Evolutionary conservation across 2,888 invertebrate genomes (phyloP), one percentile per base, ranked within the genome.

Genomic region (Plusia festucae): DNA sequence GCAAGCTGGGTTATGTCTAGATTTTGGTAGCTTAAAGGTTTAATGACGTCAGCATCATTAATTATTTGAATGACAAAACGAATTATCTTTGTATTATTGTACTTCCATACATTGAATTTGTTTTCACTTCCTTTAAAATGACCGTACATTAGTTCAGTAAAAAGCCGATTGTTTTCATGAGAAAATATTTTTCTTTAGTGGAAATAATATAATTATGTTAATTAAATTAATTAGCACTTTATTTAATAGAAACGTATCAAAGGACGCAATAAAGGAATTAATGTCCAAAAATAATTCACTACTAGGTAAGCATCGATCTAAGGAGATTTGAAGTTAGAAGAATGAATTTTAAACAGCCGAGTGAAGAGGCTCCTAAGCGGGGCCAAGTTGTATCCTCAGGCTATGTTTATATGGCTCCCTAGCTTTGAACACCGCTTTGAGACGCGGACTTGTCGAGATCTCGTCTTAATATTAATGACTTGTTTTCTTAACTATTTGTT

Each of bases 321-420:
- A 60, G 54, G 56, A 71, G 61, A 56, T 68, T 53, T 53, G 30
- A 61, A 24, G n/a, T 60, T 58, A 59, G 46, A 53, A 73, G 72
- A 76, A 63, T 72, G 40, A 72, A 72, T 72, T 72, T 63, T 62
- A 66, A 71, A 72, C 62, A 30, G 15, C 16, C 32, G 27, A 61
- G 55, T 53, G 55, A 27, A 34, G 58, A 18, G 60, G 15, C 53
- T 60, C 30, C 27, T 30, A 18, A 46, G 52, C 27, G 18, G 60
- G 51, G 32, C 32, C 22, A 30, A 52, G 53, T 73, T 60, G 58
- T 51, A n/a, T 58, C 73, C 68, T 63, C 24, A 27, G 72, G 79
- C 68, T 22, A 59, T 55, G 57, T 79, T 79, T 60, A 52, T 71
- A 61, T 60, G 65, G 59, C 76, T 68, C 55, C n/a, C 67, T 70